Evolutionary conservation across 2,113 vertebrate species (phyloP).

Genomic region (Pseudorectes ferrugineus): DNA sequence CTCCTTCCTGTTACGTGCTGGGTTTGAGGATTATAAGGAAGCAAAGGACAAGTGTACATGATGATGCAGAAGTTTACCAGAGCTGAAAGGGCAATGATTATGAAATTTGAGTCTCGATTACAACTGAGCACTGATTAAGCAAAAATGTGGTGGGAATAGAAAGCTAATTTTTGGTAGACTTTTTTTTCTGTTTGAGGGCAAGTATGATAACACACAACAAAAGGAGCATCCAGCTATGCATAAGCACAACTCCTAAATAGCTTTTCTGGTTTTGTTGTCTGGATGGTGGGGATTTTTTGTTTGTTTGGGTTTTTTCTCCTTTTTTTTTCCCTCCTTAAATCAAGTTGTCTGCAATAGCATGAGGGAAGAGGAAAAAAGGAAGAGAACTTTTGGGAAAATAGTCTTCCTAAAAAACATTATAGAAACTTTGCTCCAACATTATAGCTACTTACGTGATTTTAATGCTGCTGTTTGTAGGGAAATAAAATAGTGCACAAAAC

Average conservation of each 20-base stretch:
- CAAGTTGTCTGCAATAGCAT: neutral
- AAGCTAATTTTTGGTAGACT: neutral
- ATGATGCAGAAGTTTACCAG: neutral
- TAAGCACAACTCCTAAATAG: neutral
- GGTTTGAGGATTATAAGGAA: neutral
- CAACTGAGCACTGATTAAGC: neutral
- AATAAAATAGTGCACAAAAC: neutral
- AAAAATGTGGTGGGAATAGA: neutral
- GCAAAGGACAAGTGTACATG: neutral
- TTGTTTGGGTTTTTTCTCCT: rapidly evolving
- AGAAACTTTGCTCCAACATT: neutral
- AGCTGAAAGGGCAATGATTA: neutral
- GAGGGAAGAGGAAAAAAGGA: neutral
- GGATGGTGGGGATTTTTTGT: neutral
- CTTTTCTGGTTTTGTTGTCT: neutral
- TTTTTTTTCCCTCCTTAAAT: neutral
- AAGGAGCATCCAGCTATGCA: neutral
- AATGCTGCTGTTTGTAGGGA: neutral
- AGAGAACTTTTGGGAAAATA: neutral
- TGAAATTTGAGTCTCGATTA: neutral
- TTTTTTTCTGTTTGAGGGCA: neutral
- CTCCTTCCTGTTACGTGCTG: neutral
- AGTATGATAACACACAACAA: neutral
- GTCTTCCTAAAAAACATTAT: neutral
- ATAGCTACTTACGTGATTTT: neutral